Evolutionary conservation across 2,888 invertebrate species (phyloP).

Genomic region (Parelbella ahira): DNA sequence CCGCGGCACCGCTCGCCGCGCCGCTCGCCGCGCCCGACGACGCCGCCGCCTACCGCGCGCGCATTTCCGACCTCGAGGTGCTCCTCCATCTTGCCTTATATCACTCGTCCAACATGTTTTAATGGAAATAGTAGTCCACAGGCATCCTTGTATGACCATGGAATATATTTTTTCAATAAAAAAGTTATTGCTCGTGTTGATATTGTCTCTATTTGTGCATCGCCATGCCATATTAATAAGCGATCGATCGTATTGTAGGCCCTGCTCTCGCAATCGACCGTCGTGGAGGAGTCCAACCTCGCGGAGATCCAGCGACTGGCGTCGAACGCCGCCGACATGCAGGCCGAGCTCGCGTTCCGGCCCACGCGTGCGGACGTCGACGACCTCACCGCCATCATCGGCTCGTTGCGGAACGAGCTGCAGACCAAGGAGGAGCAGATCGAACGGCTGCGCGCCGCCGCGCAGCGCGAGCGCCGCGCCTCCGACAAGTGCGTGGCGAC

Average conservation of each 20-base stretch:
- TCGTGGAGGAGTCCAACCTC: slow-evolving; percentile 78
- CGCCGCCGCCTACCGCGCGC: slow-evolving; percentile 45
- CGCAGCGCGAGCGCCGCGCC: slow-evolving; percentile 34
- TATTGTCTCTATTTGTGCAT: no score
- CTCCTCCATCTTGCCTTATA: no score
- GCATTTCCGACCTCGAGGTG: slow-evolving; percentile 67
- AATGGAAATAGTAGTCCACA: no score
- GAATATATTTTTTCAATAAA: not conserved
- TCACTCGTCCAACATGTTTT: no score
- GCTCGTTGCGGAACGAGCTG: slow-evolving; percentile 49
- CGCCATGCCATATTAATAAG: not conserved
- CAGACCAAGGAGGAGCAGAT: slow-evolving; percentile 41
- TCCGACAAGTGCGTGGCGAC: slow-evolving; percentile 37
- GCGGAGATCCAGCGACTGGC: slow-evolving; percentile 80
- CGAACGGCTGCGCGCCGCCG: slow-evolving; percentile 37
- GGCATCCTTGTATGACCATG: not conserved
- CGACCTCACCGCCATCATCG: slow-evolving; percentile 72
- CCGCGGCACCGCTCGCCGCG: slow-evolving; percentile 23
- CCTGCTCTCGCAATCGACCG: slow-evolving; percentile 64
- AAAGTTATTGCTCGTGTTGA: no score
- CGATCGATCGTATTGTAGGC: slow-evolving; percentile 39
- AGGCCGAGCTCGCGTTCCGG: slow-evolving; percentile 80
- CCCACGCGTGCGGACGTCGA: slow-evolving; percentile 80
- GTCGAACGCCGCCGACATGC: slow-evolving; percentile 70
- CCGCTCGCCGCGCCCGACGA: no score